Conservation (phyloP, 2,888 invertebrate genomes). For the Coelinius sp. region DNA sequence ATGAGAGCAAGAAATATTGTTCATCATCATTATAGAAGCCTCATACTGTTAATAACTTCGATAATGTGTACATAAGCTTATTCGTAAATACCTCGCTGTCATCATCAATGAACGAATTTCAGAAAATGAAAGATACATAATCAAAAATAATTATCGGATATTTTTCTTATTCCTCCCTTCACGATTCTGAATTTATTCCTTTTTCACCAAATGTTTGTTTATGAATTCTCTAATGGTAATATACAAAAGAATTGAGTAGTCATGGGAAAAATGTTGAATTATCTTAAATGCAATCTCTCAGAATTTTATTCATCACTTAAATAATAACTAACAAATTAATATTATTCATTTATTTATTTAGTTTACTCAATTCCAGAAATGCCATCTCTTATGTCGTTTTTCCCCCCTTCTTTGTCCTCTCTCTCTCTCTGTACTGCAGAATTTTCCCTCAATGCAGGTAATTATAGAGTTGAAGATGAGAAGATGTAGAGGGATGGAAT, state of each 20-base stretch:
- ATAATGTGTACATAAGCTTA: constrained; percentile 22
- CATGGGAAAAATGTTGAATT: background rate
- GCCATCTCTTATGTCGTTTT: background rate
- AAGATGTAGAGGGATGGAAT: constrained; percentile 12
- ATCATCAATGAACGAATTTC: constrained; percentile 1
- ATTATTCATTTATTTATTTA: background rate
- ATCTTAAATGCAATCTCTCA: background rate
- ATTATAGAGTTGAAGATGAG: constrained; percentile 23
- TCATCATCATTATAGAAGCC: constrained; percentile 3
- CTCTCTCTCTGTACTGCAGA: background rate
- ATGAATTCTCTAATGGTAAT: background rate
- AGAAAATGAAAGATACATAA: background rate
- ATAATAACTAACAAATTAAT: background rate
- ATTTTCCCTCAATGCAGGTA: constrained; percentile 25
- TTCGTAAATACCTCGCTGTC: constrained; percentile 24
- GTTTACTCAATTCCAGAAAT: background rate
- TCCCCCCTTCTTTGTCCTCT: background rate
- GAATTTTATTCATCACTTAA: background rate
- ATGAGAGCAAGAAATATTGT: background rate
- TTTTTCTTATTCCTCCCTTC: background rate
- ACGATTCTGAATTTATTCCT: background rate
- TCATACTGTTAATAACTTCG: constrained; percentile 16
- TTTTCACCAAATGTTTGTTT: background rate
- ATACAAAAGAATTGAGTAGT: background rate
- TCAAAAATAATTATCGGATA: constrained; percentile 27